phyloP scores from a whole-genome alignment of 2,113 vertebrate species.

The Callospermophilus lateralis region DNA sequence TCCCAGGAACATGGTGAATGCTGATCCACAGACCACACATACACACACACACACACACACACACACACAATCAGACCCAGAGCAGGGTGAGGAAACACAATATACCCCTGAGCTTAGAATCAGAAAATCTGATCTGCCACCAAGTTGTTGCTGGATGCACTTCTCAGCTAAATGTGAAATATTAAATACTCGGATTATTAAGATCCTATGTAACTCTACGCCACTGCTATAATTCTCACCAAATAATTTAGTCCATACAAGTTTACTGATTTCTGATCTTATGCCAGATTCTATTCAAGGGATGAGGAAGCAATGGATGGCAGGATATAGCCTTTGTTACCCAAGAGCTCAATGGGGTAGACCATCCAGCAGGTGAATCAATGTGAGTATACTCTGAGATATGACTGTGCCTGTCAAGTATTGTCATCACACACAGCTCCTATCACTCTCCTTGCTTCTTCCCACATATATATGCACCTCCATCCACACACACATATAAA shows the following conservation, averaged over 20 bases:
- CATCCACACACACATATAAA: background rate
- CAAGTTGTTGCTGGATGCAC: background rate
- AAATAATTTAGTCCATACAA: background rate
- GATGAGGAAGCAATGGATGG: background rate
- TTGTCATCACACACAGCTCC: background rate
- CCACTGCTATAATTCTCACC: background rate
- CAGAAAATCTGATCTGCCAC: conserved; percentile 7
- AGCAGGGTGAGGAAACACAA: background rate
- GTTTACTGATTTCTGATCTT: background rate
- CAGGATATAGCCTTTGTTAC: background rate
- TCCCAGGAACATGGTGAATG: too few species aligned
- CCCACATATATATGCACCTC: background rate
- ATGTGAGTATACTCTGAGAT: too few species aligned
- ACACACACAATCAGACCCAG: background rate
- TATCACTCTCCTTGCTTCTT: background rate
- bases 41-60: too few species aligned
- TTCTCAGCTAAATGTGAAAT: background rate
- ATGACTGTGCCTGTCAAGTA: background rate
- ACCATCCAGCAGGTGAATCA: background rate
- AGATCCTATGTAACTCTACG: background rate
- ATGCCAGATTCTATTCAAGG: background rate
- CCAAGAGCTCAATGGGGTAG: background rate
- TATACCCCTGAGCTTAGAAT: background rate
- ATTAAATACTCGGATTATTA: background rate
- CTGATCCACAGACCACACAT: too few species aligned